A percentile compares a stretch with the other conserved stretches of the same genome.
phyloP scores from a whole-genome alignment of 2,113 vertebrate genomes.

The Pluvialis apricaria region DNA sequence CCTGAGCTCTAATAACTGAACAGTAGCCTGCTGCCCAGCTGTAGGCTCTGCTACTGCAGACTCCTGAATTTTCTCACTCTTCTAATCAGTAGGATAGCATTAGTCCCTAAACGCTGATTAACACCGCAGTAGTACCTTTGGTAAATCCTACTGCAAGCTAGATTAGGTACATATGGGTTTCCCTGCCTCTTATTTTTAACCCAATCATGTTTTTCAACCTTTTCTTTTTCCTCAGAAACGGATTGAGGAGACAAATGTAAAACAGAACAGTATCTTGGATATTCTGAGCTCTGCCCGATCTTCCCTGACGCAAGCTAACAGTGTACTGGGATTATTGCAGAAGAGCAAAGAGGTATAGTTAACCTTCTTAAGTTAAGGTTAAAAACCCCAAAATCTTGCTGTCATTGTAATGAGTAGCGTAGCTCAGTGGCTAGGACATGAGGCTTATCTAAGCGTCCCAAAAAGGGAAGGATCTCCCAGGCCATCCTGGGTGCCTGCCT shows the following conservation, averaged over 20 bases:
- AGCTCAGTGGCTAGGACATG: neutral
- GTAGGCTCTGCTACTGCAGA: neutral
- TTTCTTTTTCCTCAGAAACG: constrained; percentile 72
- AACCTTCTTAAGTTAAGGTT: neutral
- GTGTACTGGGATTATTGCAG: constrained; percentile 69
- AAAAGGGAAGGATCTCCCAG: neutral
- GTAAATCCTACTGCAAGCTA: neutral
- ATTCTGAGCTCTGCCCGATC: constrained; percentile 74
- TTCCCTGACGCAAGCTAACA: constrained; percentile 76
- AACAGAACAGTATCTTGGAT: constrained; percentile 70
- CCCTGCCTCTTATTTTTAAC: neutral
- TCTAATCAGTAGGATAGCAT: neutral
- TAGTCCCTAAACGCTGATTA: neutral
- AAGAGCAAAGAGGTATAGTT: constrained; percentile 83
- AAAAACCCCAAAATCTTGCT: neutral
- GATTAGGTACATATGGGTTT: neutral
- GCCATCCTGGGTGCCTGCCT: neutral
- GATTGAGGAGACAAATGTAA: constrained; percentile 70
- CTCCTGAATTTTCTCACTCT: neutral
- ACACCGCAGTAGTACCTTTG: neutral
- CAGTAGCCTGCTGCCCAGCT: neutral
- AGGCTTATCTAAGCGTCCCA: neutral
- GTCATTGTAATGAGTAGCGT: neutral
- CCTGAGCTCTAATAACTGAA: neutral
- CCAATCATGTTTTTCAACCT: neutral